Percentiles rank a stretch among this genome's conserved stretches.
phyloP scores from a whole-genome alignment of 1,140 invertebrate species.

The Cydia splendana region DNA sequence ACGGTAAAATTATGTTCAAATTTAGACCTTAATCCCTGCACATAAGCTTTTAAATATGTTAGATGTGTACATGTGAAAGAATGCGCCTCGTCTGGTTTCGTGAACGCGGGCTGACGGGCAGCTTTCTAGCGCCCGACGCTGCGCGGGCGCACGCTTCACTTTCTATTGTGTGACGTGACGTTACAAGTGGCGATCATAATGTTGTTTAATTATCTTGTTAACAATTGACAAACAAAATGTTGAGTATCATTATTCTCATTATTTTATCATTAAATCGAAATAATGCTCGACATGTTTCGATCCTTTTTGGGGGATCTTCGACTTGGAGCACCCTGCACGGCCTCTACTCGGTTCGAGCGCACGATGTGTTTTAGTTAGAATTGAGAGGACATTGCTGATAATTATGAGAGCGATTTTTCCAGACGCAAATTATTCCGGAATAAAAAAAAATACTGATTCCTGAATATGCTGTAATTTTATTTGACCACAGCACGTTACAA shows the following conservation, averaged over 20 bases:
- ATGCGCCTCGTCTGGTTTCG: constrained; percentile 46
- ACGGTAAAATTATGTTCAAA: background rate
- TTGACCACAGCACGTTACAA: background rate
- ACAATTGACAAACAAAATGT: background rate
- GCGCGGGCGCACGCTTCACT: constrained; percentile 72
- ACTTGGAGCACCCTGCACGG: too few relatives aligned
- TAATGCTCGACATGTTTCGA: too few relatives aligned
- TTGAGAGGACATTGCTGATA: too few relatives aligned
- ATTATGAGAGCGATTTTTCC: too few relatives aligned
- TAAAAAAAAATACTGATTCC: background rate
- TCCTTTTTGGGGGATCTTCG: too few relatives aligned
- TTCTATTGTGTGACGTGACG: constrained; percentile 67
- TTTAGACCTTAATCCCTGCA: background rate
- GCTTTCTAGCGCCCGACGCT: constrained; percentile 70
- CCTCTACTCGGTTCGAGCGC: too few relatives aligned
- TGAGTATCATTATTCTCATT: background rate
- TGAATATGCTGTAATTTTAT: too few relatives aligned
- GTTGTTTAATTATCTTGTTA: constrained; percentile 19
- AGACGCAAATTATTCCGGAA: background rate
- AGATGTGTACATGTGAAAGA: constrained; percentile 39
- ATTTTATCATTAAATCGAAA: too few relatives aligned
- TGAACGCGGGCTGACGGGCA: constrained; percentile 47
- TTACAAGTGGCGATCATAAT: constrained; percentile 10
- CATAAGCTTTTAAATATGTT: background rate
- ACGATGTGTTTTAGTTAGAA: too few relatives aligned